Evolutionary conservation across 2,888 invertebrate genomes (phyloP).

Genomic region (Chaetogeoica ovagalla): DNA sequence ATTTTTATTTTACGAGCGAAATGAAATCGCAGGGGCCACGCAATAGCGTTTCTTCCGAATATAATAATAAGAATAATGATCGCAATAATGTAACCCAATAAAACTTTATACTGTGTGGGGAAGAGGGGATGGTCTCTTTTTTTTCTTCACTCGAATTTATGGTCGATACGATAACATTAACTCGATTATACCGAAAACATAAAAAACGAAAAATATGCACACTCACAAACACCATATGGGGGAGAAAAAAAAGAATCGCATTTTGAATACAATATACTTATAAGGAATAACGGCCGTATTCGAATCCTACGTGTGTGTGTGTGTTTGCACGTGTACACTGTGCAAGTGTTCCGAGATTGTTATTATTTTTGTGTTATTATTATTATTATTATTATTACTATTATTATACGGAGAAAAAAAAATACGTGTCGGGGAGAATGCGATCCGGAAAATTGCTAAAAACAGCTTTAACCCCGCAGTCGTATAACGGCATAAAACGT

Average conservation of each 20-base stretch:
- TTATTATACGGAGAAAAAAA: neutral
- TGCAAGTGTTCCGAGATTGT: constrained; percentile 11
- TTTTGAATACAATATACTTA: constrained; percentile 18
- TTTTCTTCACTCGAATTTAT: constrained; percentile 20
- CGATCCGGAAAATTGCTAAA: constrained; percentile 19
- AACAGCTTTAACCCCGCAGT: neutral
- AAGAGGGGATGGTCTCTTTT: too few species aligned
- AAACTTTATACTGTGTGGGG: constrained; percentile 39
- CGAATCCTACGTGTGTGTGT: neutral
- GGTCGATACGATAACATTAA: constrained; percentile 45
- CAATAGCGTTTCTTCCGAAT: constrained; percentile 8
- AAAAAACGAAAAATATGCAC: constrained; percentile 15
- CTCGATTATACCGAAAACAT: constrained; percentile 32
- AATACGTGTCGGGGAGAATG: constrained; percentile 3
- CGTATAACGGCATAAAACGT: neutral
- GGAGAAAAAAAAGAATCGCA: constrained; percentile 35
- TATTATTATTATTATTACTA: too few species aligned
- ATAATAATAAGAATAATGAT: constrained; percentile 2
- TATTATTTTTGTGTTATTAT: too few species aligned
- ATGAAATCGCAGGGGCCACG: constrained; percentile 34
- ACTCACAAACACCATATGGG: constrained; percentile 34
- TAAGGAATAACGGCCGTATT: constrained; percentile 21
- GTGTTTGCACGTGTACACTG: too few species aligned
- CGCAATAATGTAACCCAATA: constrained; percentile 42
- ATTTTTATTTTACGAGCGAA: constrained; percentile 33